Conservation (phyloP, 2,888 invertebrate species). For the Drosophila kuntzei region DNA sequence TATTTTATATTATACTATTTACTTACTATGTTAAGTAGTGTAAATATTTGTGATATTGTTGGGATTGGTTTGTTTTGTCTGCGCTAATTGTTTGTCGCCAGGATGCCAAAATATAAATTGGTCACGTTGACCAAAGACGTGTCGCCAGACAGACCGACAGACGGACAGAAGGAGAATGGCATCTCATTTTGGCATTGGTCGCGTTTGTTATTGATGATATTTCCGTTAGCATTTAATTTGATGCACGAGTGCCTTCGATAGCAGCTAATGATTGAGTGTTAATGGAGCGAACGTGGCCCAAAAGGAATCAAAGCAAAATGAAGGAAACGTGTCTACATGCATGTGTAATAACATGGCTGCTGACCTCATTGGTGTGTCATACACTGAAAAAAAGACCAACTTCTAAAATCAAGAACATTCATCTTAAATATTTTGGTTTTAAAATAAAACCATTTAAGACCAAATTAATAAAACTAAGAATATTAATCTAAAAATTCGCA, state of each 20-base stretch:
- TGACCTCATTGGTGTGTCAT: slow-evolving; percentile 61
- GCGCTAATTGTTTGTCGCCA: slow-evolving; percentile 69
- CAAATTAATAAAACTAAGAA: no score
- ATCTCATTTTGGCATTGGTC: slow-evolving; percentile 44
- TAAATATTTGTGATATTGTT: slow-evolving; percentile 12
- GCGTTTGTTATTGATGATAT: slow-evolving; percentile 72
- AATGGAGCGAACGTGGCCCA: slow-evolving; percentile 69
- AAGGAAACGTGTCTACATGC: slow-evolving; percentile 25
- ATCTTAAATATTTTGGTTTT: no score
- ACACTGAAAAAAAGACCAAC: no score
- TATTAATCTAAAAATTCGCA: no score
- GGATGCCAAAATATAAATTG: slow-evolving; percentile 63
- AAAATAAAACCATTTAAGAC: no score
- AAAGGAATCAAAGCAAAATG: slow-evolving; percentile 47
- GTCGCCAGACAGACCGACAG: slow-evolving; percentile 13
- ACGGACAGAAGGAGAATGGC: not conserved
- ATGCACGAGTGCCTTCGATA: slow-evolving; percentile 69
- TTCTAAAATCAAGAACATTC: no score
- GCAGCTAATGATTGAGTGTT: slow-evolving; percentile 74
- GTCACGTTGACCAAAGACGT: slow-evolving; percentile 57
- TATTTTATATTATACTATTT: no score
- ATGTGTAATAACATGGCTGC: slow-evolving; percentile 48
- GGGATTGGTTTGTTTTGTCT: slow-evolving; percentile 37
- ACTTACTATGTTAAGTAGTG: slow-evolving; percentile 37
- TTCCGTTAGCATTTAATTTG: slow-evolving; percentile 67